Percentiles rank a stretch among this genome's conserved stretches.
Conservation (phyloP, 2,797 vertebrate genomes). For the Channa striata region DNA sequence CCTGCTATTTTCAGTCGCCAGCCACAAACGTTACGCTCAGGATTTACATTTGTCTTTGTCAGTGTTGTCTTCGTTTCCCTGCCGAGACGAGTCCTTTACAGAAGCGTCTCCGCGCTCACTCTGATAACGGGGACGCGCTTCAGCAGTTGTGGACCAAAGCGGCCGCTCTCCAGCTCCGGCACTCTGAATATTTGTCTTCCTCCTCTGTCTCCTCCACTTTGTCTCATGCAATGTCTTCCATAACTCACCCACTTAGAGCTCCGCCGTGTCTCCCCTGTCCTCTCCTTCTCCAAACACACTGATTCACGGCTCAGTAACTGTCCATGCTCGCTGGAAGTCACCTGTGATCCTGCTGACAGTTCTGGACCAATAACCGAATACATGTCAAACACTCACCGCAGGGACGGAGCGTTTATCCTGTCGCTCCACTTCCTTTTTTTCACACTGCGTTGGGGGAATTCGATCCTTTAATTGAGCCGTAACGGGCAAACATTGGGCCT, state of each 20-base stretch:
- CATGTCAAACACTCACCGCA: constrained; percentile 16
- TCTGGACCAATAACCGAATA: constrained; percentile 2
- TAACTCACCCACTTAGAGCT: constrained; percentile 39
- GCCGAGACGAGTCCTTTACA: too few species aligned
- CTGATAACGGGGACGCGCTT: constrained; percentile 22
- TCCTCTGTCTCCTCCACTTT: constrained; percentile 38
- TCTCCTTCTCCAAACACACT: constrained; percentile 31
- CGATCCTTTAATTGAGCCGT: constrained; percentile 33
- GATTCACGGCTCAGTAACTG: constrained; percentile 31
- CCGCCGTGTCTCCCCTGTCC: constrained; percentile 22
- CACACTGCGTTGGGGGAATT: neutral
- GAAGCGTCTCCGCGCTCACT: neutral
- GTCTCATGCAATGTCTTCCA: constrained; percentile 27
- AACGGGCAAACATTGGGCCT: constrained; percentile 8
- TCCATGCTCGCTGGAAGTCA: constrained; percentile 21
- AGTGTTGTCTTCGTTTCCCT: too few species aligned
- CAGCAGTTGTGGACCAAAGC: constrained; percentile 33
- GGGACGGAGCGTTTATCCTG: constrained; percentile 13
- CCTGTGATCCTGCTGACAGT: constrained; percentile 6
- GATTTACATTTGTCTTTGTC: too few species aligned
- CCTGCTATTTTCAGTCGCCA: too few species aligned
- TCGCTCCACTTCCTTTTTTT: constrained; percentile 6
- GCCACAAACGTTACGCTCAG: too few species aligned
- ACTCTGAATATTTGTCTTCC: constrained; percentile 33
- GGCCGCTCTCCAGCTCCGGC: neutral